A percentile compares a stretch with the other conserved stretches of the same genome.
Evolutionary conservation across 2,888 invertebrate species (phyloP).

Genomic region (Tenthredo mesomela): DNA sequence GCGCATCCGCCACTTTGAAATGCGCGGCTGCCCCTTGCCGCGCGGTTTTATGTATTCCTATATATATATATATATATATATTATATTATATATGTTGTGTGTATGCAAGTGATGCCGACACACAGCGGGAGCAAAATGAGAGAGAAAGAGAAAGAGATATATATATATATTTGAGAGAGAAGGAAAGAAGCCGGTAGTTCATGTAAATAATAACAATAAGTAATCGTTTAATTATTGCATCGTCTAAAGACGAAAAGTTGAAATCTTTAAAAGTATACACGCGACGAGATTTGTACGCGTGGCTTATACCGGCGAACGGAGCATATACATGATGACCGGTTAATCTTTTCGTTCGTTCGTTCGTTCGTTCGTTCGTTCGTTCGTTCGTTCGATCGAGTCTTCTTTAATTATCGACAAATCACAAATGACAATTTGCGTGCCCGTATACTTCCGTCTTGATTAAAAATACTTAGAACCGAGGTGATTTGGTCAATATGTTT

Average conservation of each 20-base stretch:
- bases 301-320: background rate
- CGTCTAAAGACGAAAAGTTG: background rate
- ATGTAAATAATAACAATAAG: conserved; percentile 32
- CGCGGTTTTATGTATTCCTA: conserved; percentile 58
- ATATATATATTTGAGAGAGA: background rate
- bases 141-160: conserved; percentile 30
- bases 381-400: conserved; percentile 15
- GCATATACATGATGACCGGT: background rate
- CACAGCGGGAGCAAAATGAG: conserved; percentile 23
- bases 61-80: conserved; percentile 58
- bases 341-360: background rate
- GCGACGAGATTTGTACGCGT: conserved; percentile 1
- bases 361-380: background rate
- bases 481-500: background rate
- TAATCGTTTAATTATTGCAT: conserved; percentile 23
- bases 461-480: background rate
- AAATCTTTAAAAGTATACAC: conserved; percentile 33
- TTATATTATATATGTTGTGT: conserved; percentile 19
- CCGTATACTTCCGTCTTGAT: conserved; percentile 28
- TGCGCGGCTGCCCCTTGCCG: conserved; percentile 37
- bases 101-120: conserved; percentile 57
- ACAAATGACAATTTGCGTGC: conserved; percentile 40
- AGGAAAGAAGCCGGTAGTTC: background rate
- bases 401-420: conserved; percentile 32
- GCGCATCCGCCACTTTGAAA: conserved; percentile 55